phyloP scores from a whole-genome alignment of 2,888 invertebrate species.

The Drosophila helvetica region DNA sequence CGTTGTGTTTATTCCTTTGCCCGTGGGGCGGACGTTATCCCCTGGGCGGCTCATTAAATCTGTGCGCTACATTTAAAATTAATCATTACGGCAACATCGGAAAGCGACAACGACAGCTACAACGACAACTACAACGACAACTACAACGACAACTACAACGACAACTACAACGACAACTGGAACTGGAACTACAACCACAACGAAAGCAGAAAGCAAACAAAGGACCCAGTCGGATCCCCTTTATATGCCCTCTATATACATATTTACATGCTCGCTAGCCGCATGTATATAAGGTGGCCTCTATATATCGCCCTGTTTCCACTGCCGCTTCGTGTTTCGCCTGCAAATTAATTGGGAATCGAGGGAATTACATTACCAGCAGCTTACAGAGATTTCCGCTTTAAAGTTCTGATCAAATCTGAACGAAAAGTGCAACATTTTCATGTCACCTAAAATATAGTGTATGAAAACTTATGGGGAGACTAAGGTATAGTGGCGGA shows the following conservation, averaged over 20 bases:
- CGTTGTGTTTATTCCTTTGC: not conserved
- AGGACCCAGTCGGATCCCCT: not conserved
- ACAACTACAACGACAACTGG: conserved; percentile 5
- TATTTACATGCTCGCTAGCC: no score
- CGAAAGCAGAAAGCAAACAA: conserved; percentile 25
- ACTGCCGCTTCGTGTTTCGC: not conserved
- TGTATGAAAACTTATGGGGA: no score
- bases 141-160: conserved; percentile 4
- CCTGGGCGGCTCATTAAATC: conserved; percentile 67
- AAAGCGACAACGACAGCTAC: conserved; percentile 12
- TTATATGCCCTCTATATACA: no score
- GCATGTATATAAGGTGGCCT: not conserved
- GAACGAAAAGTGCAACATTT: no score
- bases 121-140: conserved; percentile 4
- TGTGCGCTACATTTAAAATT: conserved; percentile 68
- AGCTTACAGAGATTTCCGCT: not conserved
- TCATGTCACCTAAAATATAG: no score
- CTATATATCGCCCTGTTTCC: not conserved
- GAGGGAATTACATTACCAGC: conserved; percentile 13
- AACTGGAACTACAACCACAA: conserved; percentile 7
- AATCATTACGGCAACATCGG: conserved; percentile 52
- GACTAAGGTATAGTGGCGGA: no score
- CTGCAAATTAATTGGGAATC: conserved; percentile 24
- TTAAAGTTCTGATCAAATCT: not conserved
- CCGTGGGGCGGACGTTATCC: conserved; percentile 20